Evolutionary conservation across 1,140 invertebrate species (phyloP).

Genomic region (Olivierus martensii): DNA sequence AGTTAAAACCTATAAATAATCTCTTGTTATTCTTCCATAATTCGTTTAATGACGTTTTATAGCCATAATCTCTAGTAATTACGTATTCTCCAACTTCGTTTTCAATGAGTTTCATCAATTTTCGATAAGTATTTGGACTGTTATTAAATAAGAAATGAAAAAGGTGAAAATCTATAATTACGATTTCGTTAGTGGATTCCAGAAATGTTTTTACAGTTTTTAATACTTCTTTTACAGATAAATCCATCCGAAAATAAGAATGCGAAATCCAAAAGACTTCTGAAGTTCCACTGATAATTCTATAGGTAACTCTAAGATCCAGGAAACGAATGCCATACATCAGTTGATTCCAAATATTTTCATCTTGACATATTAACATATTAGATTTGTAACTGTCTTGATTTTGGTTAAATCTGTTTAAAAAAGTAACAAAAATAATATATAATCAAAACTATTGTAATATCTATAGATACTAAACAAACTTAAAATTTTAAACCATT

Average conservation of each 20-base stretch:
- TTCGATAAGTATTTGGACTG: constrained; percentile 20
- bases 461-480: not conserved
- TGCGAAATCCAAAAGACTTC: constrained; percentile 29
- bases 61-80: constrained; percentile 32
- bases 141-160: constrained; percentile 14
- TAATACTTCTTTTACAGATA: constrained; percentile 21
- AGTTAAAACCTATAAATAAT: constrained; percentile 41
- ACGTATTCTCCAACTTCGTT: constrained; percentile 36
- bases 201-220: constrained; percentile 24
- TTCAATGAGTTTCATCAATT: constrained; percentile 35
- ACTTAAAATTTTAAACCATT: not conserved
- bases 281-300: constrained; percentile 12
- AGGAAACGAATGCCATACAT: constrained; percentile 27
- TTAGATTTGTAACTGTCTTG: constrained; percentile 3
- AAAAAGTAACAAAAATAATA: not conserved
- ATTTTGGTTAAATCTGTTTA: constrained; percentile 4
- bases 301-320: constrained; percentile 26
- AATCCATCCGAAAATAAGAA: constrained; percentile 22
- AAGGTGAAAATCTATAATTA: constrained; percentile 28
- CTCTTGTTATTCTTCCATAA: constrained; percentile 38
- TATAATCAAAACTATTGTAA: not conserved
- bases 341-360: constrained; percentile 26
- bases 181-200: constrained; percentile 24
- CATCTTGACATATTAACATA: constrained; percentile 23
- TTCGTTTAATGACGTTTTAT: constrained; percentile 32